Evolutionary conservation across 2,888 invertebrate species (phyloP).

Genomic region (Syritta pipiens): DNA sequence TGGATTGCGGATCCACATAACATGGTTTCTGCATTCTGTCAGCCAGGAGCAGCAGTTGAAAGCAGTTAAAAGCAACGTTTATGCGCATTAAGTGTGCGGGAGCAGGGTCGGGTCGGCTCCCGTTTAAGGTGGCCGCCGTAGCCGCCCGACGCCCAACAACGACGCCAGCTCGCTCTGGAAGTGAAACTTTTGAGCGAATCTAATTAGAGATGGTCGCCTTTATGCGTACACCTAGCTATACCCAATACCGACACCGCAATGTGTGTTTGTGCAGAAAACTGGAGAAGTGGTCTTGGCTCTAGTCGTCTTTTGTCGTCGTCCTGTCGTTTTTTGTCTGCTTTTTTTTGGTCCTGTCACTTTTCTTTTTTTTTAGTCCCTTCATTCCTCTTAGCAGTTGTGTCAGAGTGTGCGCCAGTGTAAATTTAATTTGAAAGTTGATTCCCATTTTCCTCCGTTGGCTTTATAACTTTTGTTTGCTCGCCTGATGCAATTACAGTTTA

Average conservation of each 20-base stretch:
- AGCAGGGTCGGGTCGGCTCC: no score
- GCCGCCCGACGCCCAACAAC: not conserved
- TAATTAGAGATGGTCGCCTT: conserved; percentile 65
- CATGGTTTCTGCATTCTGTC: conserved; percentile 53
- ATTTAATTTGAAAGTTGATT: conserved; percentile 68
- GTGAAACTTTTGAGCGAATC: conserved; percentile 62
- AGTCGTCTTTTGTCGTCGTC: conserved; percentile 45
- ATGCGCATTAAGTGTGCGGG: conserved; percentile 56
- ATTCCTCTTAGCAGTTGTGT: conserved; percentile 17
- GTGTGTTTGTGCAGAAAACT: conserved; percentile 50
- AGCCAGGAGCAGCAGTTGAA: conserved; percentile 23
- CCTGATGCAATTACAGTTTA: conserved; percentile 69
- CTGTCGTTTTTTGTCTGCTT: conserved; percentile 13
- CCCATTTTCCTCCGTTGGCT: conserved; percentile 67
- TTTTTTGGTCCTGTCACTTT: not conserved
- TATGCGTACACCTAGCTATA: conserved; percentile 39
- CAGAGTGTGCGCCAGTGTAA: conserved; percentile 51
- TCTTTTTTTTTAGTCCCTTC: conserved; percentile 5
- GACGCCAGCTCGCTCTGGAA: not conserved
- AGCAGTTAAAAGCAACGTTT: conserved; percentile 65
- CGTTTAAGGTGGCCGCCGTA: no score
- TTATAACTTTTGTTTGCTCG: conserved; percentile 68
- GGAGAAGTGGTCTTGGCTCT: conserved; percentile 21
- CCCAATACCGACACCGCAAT: conserved; percentile 46
- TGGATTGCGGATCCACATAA: conserved; percentile 62